Percentiles rank a stretch among this genome's conserved stretches.
phyloP scores from a whole-genome alignment of 2,113 vertebrate genomes.

The Petromus typicus region DNA sequence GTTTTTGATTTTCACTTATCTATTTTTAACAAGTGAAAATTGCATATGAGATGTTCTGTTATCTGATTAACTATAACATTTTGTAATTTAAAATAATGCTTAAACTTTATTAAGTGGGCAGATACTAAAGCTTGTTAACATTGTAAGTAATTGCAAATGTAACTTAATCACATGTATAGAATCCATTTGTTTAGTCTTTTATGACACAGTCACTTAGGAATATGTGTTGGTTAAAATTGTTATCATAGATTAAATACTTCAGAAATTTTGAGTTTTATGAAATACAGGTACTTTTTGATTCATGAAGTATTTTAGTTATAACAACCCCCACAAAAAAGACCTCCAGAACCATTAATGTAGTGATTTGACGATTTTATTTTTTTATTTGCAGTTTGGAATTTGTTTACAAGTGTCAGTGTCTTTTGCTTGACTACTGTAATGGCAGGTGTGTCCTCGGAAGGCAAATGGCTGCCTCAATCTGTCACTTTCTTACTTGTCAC shows the following conservation, averaged over 20 bases:
- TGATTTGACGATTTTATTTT: neutral
- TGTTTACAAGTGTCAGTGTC: neutral
- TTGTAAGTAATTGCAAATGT: slow-evolving; percentile 42
- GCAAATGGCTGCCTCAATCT: neutral
- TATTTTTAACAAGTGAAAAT: slow-evolving; percentile 37
- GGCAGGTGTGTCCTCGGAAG: neutral
- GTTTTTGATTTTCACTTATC: neutral
- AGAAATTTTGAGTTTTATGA: slow-evolving; percentile 47
- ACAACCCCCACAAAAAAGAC: neutral
- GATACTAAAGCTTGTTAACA: slow-evolving; percentile 24
- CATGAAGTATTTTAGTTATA: neutral
- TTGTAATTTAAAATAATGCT: slow-evolving; percentile 45
- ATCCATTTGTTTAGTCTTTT: slow-evolving; percentile 28
- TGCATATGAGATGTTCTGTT: neutral
- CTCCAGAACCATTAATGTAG: neutral
- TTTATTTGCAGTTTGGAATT: neutral
- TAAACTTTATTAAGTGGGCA: slow-evolving; percentile 28
- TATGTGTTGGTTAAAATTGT: slow-evolving; percentile 5
- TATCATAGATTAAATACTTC: neutral
- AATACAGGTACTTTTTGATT: slow-evolving; percentile 20
- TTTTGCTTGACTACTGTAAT: neutral
- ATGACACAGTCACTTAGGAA: slow-evolving; percentile 1
- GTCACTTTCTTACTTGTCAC: neutral
- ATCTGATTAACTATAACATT: neutral
- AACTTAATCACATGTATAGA: neutral